A percentile compares a stretch with the other conserved stretches of the same genome.
Evolutionary conservation across 2,888 invertebrate genomes (phyloP).

Genomic region (Perizoma flavofasciatum): DNA sequence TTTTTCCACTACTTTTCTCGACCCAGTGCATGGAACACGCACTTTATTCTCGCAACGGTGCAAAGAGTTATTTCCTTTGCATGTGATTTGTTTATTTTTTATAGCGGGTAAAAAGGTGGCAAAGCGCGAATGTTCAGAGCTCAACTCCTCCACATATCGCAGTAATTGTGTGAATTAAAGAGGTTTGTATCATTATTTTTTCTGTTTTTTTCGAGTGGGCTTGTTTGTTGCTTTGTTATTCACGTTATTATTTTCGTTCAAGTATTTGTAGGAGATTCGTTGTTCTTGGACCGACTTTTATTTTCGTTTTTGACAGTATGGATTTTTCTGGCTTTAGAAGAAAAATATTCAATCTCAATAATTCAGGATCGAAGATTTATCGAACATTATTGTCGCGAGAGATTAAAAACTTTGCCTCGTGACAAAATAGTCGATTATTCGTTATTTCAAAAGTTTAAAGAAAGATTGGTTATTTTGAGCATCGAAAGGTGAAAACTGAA

Average conservation of each 20-base stretch:
- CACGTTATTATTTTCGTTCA: slow-evolving; percentile 41
- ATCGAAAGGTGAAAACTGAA: too few species aligned
- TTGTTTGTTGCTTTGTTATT: slow-evolving; percentile 35
- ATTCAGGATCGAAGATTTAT: too few species aligned
- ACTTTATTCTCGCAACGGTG: slow-evolving; percentile 52
- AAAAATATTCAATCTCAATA: too few species aligned
- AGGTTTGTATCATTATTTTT: slow-evolving; percentile 75
- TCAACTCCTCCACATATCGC: slow-evolving; percentile 63
- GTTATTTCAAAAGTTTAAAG: too few species aligned
- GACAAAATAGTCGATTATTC: too few species aligned
- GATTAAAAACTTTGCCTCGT: too few species aligned
- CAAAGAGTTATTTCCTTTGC: slow-evolving; percentile 40
- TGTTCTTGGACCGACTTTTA: slow-evolving; percentile 1
- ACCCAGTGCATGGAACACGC: slow-evolving; percentile 51
- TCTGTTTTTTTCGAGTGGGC: slow-evolving; percentile 45
- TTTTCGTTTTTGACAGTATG: neutral
- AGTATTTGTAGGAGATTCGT: slow-evolving; percentile 13
- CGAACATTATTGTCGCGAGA: too few species aligned
- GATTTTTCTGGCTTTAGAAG: neutral
- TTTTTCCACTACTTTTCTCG: slow-evolving; percentile 75
- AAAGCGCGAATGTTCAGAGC: slow-evolving; percentile 55
- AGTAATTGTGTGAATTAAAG: slow-evolving; percentile 79
- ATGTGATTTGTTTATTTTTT: slow-evolving; percentile 50
- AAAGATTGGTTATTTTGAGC: too few species aligned
- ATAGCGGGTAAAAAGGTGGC: slow-evolving; percentile 46